Evolutionary conservation across 2,888 invertebrate species (phyloP).

Genomic region (Anarsia innoxiella): DNA sequence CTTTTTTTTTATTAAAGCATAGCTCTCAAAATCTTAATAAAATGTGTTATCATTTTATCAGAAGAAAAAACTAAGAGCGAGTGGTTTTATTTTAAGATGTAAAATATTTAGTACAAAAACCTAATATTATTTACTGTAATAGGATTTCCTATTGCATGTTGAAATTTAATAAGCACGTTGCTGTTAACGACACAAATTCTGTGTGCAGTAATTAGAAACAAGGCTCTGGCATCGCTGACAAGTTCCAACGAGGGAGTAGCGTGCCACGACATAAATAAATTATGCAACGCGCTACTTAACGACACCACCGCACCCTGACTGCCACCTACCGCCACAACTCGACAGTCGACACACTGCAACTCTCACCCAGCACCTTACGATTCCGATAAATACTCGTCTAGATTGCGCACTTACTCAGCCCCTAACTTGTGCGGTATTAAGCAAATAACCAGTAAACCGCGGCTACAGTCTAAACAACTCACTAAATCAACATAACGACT

Average conservation of each 20-base stretch:
- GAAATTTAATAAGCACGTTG: conserved; percentile 17
- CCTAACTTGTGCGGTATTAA: conserved; percentile 27
- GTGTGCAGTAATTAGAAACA: conserved; percentile 37
- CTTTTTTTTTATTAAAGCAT: too few relatives aligned
- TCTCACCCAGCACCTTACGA: conserved; percentile 21
- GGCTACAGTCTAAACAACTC: conserved; percentile 24
- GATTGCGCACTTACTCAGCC: conserved; percentile 25
- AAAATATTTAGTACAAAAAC: too few relatives aligned
- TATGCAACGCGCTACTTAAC: conserved; percentile 63
- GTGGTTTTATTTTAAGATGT: too few relatives aligned
- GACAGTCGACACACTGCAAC: conserved; percentile 9
- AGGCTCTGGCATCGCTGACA: conserved; percentile 36
- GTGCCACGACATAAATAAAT: conserved; percentile 69
- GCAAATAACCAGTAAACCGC: conserved; percentile 28
- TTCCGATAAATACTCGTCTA: conserved; percentile 25
- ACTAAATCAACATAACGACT: conserved; percentile 27
- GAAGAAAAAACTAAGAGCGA: too few relatives aligned
- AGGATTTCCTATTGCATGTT: conserved; percentile 10
- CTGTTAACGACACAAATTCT: conserved; percentile 23
- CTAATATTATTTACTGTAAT: too few relatives aligned
- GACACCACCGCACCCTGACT: conserved; percentile 32
- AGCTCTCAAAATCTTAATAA: too few relatives aligned
- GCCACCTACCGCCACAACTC: conserved; percentile 17
- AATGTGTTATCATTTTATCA: too few relatives aligned
- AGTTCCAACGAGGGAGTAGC: conserved; percentile 51